Evolutionary conservation across 2,797 vertebrate species (phyloP).

Genomic region (Ibycter americanus): DNA sequence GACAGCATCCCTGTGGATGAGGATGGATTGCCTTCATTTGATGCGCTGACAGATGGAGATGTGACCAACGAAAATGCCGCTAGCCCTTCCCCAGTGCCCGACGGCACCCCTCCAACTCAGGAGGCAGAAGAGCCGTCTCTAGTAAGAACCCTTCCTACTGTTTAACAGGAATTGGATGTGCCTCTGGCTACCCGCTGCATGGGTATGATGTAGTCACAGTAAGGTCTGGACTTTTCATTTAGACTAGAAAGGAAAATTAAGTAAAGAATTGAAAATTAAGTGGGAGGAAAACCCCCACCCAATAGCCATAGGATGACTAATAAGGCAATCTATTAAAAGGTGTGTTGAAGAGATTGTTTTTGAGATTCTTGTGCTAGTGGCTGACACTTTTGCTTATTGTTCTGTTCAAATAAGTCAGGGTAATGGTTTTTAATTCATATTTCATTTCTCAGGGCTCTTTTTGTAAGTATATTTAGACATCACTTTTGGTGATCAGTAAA

Average conservation of each 20-base stretch:
- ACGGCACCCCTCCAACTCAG: conserved; percentile 90
- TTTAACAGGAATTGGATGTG: conserved; percentile 77
- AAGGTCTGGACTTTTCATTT: conserved; percentile 73
- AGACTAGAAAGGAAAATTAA: conserved; percentile 53
- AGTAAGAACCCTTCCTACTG: conserved; percentile 88
- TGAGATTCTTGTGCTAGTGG: neutral
- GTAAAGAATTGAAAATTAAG: neutral
- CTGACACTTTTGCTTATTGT: neutral
- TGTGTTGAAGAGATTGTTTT: neutral
- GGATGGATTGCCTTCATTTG: conserved; percentile 99
- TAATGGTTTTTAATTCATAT: neutral
- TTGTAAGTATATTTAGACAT: neutral
- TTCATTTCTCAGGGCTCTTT: neutral
- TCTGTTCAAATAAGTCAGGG: neutral
- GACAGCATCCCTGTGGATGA: conserved; percentile 99
- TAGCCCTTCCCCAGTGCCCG: conserved; percentile 92
- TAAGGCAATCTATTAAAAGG: neutral
- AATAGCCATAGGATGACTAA: neutral
- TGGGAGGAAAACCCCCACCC: fast-evolving
- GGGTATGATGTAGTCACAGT: conserved; percentile 77
- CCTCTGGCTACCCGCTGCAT: conserved; percentile 75
- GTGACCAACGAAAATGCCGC: conserved; percentile 96
- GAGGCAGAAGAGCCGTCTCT: conserved; percentile 98
- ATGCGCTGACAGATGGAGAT: conserved; percentile 98
- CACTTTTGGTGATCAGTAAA: neutral